Percentiles rank a stretch among this genome's conserved stretches.
These are phyloP conservation scores for Ciconia nigra DNA, from an alignment of 2,797 vertebrate species.

Conservation along the genomic window DNA sequence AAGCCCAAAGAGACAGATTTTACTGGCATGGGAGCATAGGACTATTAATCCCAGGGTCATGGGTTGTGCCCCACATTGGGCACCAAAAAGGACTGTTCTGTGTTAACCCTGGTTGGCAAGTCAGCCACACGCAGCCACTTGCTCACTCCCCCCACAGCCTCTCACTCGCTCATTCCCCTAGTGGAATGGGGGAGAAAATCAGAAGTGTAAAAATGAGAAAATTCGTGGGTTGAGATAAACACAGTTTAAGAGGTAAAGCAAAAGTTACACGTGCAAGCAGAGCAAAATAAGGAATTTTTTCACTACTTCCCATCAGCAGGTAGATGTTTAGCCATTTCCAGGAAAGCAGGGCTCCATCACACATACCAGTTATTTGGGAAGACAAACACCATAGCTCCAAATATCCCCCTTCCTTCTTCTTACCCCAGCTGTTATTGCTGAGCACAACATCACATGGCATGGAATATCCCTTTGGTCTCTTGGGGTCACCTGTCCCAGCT, in stretches of 20 bases:
- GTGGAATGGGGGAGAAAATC: neutral
- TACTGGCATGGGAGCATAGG: neutral
- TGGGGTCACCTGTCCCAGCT: neutral
- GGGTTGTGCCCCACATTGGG: accelerated
- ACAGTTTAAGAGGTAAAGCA: neutral
- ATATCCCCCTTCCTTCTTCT: neutral
- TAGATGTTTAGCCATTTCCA: neutral
- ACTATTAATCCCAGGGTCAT: neutral
- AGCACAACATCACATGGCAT: neutral
- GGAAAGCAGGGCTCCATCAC: neutral
- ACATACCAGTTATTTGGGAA: neutral
- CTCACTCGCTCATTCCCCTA: accelerated
- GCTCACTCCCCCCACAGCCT: neutral
- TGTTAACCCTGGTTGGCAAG: neutral
- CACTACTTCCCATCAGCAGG: neutral
- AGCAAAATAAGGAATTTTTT: neutral
- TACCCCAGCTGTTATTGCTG: neutral
- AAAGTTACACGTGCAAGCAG: neutral
- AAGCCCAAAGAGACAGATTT: neutral
- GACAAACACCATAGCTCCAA: neutral
- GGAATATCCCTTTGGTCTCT: neutral
- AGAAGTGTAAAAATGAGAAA: neutral
- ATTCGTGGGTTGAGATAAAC: neutral
- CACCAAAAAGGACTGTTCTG: neutral
- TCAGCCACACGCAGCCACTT: neutral